A percentile compares a stretch with the other conserved stretches of the same genome.
Conservation (phyloP, 2,888 invertebrate species). For the Dolichomitus sp. region DNA sequence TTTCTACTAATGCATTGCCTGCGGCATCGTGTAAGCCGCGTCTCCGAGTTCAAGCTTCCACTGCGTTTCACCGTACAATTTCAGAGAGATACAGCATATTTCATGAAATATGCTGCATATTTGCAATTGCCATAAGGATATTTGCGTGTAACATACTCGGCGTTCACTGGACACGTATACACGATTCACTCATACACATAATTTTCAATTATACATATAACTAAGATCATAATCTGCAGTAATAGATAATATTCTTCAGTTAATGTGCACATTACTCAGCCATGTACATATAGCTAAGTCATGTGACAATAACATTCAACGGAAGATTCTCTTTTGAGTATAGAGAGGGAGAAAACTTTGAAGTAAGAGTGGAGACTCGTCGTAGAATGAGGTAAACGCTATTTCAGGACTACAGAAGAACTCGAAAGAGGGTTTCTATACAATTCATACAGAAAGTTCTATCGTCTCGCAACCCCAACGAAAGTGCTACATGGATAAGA, state of each 20-base stretch:
- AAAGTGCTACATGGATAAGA: constrained; percentile 39
- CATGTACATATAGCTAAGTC: neutral
- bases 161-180: neutral
- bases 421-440: neutral
- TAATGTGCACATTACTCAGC: neutral
- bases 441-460: constrained; percentile 21
- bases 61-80: neutral
- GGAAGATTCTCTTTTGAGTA: constrained; percentile 35
- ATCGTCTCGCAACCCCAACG: constrained; percentile 6
- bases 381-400: constrained; percentile 28
- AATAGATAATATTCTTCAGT: neutral
- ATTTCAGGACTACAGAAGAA: constrained; percentile 35
- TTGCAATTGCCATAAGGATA: constrained; percentile 15
- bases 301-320: constrained; percentile 46
- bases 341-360: constrained; percentile 22
- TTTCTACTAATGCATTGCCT: constrained; percentile 46
- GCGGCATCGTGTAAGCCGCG: neutral
- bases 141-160: neutral
- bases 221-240: neutral
- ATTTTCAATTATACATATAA: neutral
- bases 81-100: neutral
- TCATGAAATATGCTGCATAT: too few relatives aligned
- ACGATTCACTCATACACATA: neutral
- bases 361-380: constrained; percentile 12
- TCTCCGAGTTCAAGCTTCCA: neutral